phyloP scores from a whole-genome alignment of 2,888 invertebrate genomes.

The Salticus scenicus region DNA sequence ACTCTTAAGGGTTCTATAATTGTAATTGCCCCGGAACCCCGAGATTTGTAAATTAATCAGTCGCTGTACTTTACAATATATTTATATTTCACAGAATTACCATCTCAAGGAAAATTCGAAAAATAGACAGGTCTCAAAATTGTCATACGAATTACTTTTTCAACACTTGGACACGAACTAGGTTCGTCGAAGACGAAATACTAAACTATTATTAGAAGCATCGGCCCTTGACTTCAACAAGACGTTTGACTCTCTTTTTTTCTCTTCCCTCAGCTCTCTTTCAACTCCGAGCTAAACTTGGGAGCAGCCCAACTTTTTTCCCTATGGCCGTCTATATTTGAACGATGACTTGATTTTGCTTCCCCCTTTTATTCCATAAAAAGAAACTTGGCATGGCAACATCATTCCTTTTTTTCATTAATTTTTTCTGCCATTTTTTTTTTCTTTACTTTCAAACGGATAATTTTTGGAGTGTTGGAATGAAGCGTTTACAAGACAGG shows the following conservation, averaged over 20 bases:
- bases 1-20: too few species aligned
- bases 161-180: not conserved
- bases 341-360: conserved; percentile 54
- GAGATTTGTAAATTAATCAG: too few species aligned
- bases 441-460: not conserved
- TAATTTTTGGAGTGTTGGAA: conserved; percentile 3
- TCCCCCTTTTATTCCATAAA: conserved; percentile 10
- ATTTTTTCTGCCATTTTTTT: not conserved
- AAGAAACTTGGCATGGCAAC: conserved; percentile 37
- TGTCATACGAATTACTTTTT: not conserved
- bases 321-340: conserved; percentile 66
- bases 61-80: too few species aligned
- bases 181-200: not conserved
- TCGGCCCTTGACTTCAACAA: conserved; percentile 54
- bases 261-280: not conserved
- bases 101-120: too few species aligned
- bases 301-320: conserved; percentile 41
- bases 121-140: not conserved
- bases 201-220: conserved; percentile 38
- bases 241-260: not conserved
- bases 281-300: conserved; percentile 29
- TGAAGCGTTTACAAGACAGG: not conserved
- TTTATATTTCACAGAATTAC: too few species aligned
- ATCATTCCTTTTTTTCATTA: not conserved
- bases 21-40: too few species aligned